A percentile compares a stretch with the other conserved stretches of the same genome.
Conservation (phyloP, 2,113 vertebrate species). For the Lynx canadensis region DNA sequence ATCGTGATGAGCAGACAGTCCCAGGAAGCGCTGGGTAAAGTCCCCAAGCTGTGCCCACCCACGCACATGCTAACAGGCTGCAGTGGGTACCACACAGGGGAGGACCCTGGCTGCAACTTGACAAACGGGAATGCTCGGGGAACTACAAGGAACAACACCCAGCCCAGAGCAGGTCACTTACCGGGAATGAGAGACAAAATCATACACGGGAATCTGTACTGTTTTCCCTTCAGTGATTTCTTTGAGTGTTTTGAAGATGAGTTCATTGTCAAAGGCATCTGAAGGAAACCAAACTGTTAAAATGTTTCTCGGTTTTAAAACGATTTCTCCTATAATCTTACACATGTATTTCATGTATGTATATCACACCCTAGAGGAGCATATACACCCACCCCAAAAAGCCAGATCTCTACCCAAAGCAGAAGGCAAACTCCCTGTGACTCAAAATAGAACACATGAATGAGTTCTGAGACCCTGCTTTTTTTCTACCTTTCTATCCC, state of each 20-base stretch:
- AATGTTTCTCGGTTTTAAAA: background rate
- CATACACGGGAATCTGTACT: constrained; percentile 97
- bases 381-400: background rate
- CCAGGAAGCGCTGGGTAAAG: background rate
- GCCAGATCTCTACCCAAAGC: background rate
- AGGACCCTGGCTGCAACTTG: background rate
- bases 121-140: background rate
- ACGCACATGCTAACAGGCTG: fast-evolving
- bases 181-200: constrained; percentile 98
- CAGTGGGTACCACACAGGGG: background rate
- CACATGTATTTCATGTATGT: background rate
- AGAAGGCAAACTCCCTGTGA: background rate
- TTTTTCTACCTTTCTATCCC: background rate
- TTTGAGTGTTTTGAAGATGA: constrained; percentile 94
- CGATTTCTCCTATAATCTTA: no score
- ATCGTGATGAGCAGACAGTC: background rate
- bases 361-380: background rate
- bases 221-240: constrained; percentile 94
- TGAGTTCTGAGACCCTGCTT: background rate
- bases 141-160: background rate
- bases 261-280: constrained; percentile 99
- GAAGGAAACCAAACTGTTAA: constrained; percentile 40
- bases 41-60: fast-evolving
- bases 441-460: background rate
- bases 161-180: constrained; percentile 72